Conservation (phyloP, 1,140 invertebrate genomes). For the Patella vulgata region DNA sequence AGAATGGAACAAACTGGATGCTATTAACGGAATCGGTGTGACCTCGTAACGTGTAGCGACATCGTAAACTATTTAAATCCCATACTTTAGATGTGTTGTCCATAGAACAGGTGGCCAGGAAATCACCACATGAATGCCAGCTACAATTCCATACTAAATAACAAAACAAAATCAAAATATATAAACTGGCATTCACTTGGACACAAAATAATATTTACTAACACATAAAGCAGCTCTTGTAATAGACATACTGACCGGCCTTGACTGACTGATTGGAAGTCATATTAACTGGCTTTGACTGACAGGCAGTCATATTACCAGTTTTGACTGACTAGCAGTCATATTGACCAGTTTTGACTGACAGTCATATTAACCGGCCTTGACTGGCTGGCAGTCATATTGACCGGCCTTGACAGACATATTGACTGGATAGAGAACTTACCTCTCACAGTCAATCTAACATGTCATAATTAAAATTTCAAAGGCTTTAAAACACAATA, state of each 20-base stretch:
- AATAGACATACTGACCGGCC: not conserved
- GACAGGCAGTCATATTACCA: not conserved
- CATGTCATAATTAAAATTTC: too few relatives aligned
- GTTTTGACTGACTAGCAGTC: not conserved
- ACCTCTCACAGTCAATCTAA: too few relatives aligned
- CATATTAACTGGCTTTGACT: not conserved
- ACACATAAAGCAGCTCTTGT: not conserved
- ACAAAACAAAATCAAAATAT: slow-evolving; percentile 14
- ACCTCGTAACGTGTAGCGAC: slow-evolving; percentile 63
- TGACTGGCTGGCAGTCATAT: not conserved
- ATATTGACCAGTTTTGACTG: not conserved
- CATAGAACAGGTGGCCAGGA: slow-evolving; percentile 66
- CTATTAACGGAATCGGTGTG: slow-evolving; percentile 67
- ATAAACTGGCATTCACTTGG: not conserved
- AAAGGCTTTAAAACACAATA: too few relatives aligned
- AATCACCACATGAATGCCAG: slow-evolving; percentile 67
- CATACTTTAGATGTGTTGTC: slow-evolving; percentile 66
- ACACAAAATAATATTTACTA: not conserved
- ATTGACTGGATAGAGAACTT: too few relatives aligned
- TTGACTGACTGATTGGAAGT: not conserved
- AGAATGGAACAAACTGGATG: slow-evolving; percentile 64
- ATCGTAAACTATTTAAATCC: slow-evolving; percentile 66
- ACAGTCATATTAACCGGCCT: not conserved
- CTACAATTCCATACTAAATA: slow-evolving; percentile 63
- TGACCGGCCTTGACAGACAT: not conserved